These are phyloP conservation scores for Drosophila dives DNA, from an alignment of 2,888 invertebrate species.

Conservation along the genomic window DNA sequence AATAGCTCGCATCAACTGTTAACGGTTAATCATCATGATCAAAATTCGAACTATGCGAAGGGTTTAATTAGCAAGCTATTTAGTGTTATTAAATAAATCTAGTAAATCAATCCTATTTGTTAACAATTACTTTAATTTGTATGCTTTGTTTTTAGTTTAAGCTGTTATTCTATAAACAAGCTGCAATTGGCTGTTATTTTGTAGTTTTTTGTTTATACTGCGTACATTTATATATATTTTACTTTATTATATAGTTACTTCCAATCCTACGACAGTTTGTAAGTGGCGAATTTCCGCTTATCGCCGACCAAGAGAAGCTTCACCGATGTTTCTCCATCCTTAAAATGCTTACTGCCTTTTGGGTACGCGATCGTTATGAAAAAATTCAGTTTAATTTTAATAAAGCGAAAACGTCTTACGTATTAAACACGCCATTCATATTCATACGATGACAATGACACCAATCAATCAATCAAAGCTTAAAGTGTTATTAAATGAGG, in stretches of 20 bases:
- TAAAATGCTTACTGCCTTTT: conserved; percentile 20
- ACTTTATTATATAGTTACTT: conserved; percentile 46
- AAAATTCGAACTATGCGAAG: conserved; percentile 31
- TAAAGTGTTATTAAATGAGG: conserved; percentile 68
- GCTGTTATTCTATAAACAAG: conserved; percentile 51
- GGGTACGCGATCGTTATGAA: conserved; percentile 5
- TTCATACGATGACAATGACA: conserved; percentile 48
- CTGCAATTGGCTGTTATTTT: conserved; percentile 79
- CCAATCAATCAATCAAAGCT: conserved; percentile 53
- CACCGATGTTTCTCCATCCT: conserved; percentile 60
- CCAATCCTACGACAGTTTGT: conserved; percentile 30
- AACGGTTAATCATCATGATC: conserved; percentile 18
- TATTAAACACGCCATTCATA: conserved; percentile 51
- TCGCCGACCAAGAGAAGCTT: conserved; percentile 67
- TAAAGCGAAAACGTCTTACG: conserved; percentile 34
- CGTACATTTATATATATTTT: conserved; percentile 28
- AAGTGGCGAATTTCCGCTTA: conserved; percentile 20
- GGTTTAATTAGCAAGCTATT: conserved; percentile 42
- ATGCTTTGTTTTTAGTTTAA: conserved; percentile 26
- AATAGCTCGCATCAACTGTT: conserved; percentile 28
- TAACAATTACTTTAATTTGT: conserved; percentile 17
- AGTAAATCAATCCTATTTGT: conserved; percentile 42
- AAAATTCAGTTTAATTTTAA: conserved; percentile 25
- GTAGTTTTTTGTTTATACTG: conserved; percentile 45
- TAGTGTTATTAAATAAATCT: conserved; percentile 55